Base-by-base conservation (phyloP, 2,113 vertebrate species). In the Lonchura striata region DNA sequence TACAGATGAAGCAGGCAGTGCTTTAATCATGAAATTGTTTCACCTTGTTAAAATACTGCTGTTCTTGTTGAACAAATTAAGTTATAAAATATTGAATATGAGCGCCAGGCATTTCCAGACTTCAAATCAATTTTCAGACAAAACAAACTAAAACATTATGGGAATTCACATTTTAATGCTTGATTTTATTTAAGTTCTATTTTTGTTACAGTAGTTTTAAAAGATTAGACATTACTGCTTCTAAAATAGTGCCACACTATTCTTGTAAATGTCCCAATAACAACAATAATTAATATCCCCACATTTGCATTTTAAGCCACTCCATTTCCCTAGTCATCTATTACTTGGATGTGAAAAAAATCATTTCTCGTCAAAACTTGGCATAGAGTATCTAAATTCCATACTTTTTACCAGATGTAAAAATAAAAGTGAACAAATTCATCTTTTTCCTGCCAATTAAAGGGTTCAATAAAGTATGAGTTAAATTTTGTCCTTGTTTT, bases 101-200 rank as follows among this genome's bases (percentile, higher is more conserved):
- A 87, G 63, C 89, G 95, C 65, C 96, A 96, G 94, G 90, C 97
- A 95, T 85, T 96, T 96, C 95, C 91, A 97, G 96, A 96, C 96
- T 94, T 90, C 61, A 70, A 96, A 94, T 93, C 95, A 92, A 92
- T 97, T 93, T 82, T 90, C 82, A 92, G 80, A 95, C 94, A 89
- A 94, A 91, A 93, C 94, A 96, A 97, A 95, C 91, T 92, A 90
- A 96, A 97, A 97, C 20, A 15, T 95, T 93, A 87, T 93, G 56
- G 56, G 79, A 90, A 88, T 86, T 92, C 52, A 46, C 31, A 18
- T 95, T 74, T 94, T 92, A 92, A 88, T 80, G 47, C 66, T 80
- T 77, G 56, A 47, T 94, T 92, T 95, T 91, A 89, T 92, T 96
- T 57, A 94, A 64, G 87, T 95, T 95, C 88, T 94, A 92, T 86